Base-by-base conservation (phyloP, 2,797 vertebrate species). In the Gymnocypris eckloni region DNA sequence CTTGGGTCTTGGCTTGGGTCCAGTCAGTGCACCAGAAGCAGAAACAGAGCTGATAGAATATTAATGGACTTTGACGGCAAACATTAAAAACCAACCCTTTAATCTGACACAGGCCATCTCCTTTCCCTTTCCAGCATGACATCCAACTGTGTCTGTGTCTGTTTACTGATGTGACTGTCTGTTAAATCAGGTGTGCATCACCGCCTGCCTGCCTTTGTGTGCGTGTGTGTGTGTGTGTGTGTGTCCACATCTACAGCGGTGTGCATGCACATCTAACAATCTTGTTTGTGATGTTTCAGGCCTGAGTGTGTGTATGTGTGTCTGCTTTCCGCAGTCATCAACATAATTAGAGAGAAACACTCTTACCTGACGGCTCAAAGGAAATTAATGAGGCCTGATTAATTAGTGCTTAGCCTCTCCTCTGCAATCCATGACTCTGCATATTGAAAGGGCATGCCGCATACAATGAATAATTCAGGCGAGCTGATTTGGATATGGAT, bases 311-410 rank as follows among this genome's bases (percentile, higher is more conserved):
- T 86, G 81, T 79, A 86, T 56, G 90, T 66, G 85, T 56, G 67
- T 79, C 72, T 64, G 83, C 70, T 80, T 83, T 79, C 85, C 73
- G 88, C 87, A 92, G 90, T 91, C 92, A 92, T 94, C 92, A 93
- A 93, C 90, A 92, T 95, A 95, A 95, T 95, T 94, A 95, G 94
- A 92, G 93, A 93, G 92, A 94, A 94, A 95, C 94, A 93, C 93
- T 94, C 91, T 88, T 92, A 88, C 90, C 93, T 94, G 94, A 94
- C 92, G 90, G 92, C 95, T 95, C 93, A 95, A 95, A 95, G 94
- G 93, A 94, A 94, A 95, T 95, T 94, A 95, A 94, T 91, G 88
- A 94, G 93, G 91, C 90, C 92, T 94, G 90, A 93, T 94, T 95
- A 94, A 95, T 95, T 95, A 95, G 94, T 93, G 93, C 92, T 94